Evolutionary conservation across 2,888 invertebrate species (phyloP).

Genomic region (Metalampra italica): DNA sequence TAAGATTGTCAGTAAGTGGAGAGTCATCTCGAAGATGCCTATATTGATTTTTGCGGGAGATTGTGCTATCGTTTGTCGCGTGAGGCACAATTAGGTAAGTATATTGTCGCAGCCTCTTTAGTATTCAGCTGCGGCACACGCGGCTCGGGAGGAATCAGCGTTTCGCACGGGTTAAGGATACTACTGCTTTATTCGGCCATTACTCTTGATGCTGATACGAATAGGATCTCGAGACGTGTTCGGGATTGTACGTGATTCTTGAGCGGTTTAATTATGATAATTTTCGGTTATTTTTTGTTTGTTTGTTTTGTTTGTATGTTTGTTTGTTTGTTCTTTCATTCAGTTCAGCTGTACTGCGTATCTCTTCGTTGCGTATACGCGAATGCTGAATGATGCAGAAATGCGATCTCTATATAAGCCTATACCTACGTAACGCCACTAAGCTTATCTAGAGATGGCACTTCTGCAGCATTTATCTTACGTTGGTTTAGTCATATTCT

Average conservation of each 20-base stretch:
- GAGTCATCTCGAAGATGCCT: constrained; percentile 46
- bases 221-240: constrained; percentile 8
- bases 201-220: constrained; percentile 14
- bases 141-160: constrained; percentile 9
- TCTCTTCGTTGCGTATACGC: too few relatives aligned
- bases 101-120: constrained; percentile 54
- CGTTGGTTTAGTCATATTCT: too few relatives aligned
- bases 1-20: constrained; percentile 28
- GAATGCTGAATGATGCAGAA: too few relatives aligned
- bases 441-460: too few relatives aligned
- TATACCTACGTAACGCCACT: too few relatives aligned
- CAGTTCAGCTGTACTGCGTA: too few relatives aligned
- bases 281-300: too few relatives aligned
- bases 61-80: constrained; percentile 24
- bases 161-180: neutral
- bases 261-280: too few relatives aligned
- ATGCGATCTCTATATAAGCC: too few relatives aligned
- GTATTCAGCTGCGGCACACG: constrained; percentile 40
- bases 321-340: too few relatives aligned
- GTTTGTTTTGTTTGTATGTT: too few relatives aligned
- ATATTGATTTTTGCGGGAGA: constrained; percentile 65
- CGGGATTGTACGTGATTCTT: neutral
- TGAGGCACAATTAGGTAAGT: constrained; percentile 41
- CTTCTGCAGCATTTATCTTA: too few relatives aligned
- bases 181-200: constrained; percentile 13